Evolutionary conservation across 2,113 vertebrate species (phyloP).

Genomic region (Lucifuga dentata): DNA sequence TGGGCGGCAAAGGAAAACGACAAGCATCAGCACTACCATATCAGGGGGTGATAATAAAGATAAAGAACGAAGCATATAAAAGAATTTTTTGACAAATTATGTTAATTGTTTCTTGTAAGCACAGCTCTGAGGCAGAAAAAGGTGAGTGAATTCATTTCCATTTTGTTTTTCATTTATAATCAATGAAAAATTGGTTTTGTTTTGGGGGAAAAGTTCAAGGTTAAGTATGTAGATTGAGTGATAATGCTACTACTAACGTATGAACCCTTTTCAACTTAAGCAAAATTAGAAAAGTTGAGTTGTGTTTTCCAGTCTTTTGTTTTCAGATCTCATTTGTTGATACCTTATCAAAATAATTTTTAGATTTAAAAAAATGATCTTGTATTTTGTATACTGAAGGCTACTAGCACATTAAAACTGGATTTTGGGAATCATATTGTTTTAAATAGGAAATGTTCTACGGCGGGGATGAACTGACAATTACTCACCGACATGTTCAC

Average conservation of each 20-base stretch:
- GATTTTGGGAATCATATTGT: not conserved
- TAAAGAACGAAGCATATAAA: constrained; percentile 40
- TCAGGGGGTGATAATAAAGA: constrained; percentile 69
- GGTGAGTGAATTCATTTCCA: constrained; percentile 38
- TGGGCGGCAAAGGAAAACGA: constrained; percentile 44
- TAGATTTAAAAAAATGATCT: not conserved
- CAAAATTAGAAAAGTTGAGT: not conserved
- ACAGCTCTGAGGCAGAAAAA: constrained; percentile 21
- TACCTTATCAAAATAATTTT: not conserved
- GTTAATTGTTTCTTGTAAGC: constrained; percentile 31
- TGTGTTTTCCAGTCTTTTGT: not conserved
- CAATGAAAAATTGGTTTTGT: not conserved
- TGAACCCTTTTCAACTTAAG: not conserved
- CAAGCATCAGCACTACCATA: constrained; percentile 72
- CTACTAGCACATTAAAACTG: not conserved
- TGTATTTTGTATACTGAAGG: not conserved
- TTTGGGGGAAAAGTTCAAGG: not conserved
- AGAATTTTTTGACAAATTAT: constrained; percentile 28
- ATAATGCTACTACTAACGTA: too few species aligned
- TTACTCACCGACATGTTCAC: constrained; percentile 61
- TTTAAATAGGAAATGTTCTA: constrained; percentile 7
- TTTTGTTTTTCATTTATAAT: not conserved
- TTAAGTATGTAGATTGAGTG: not conserved
- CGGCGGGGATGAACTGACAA: constrained; percentile 46
- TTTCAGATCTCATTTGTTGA: not conserved